Evolutionary conservation across 2,888 invertebrate genomes (phyloP).

Genomic region (Cyrtodaria siliqua): DNA sequence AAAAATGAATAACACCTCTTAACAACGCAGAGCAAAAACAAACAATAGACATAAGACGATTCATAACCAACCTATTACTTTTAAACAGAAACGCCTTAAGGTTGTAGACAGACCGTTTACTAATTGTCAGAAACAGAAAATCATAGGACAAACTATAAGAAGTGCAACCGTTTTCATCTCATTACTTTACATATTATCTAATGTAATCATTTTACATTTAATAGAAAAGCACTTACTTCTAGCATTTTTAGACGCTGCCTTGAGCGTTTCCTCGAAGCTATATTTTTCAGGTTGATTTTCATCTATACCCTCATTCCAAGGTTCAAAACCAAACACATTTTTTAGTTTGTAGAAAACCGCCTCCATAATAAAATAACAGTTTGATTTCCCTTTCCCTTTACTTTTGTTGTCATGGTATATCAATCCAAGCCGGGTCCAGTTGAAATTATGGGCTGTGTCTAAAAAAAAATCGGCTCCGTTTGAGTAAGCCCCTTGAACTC

Average conservation of each 20-base stretch:
- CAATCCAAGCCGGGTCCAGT: constrained; percentile 77
- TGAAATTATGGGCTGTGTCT: constrained; percentile 68
- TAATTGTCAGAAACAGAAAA: no score
- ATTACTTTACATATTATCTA: no score
- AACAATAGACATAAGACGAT: no score
- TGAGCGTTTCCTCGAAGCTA: constrained; percentile 9
- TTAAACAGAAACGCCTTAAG: no score
- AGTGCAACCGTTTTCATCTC: no score
- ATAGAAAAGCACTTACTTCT: constrained; percentile 41
- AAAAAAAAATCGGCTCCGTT: constrained; percentile 74
- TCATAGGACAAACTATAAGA: no score
- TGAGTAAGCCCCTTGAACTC: constrained; percentile 76
- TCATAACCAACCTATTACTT: no score
- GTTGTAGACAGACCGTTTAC: no score
- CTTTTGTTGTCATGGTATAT: constrained; percentile 71
- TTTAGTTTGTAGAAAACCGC: constrained; percentile 88
- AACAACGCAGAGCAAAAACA: no score
- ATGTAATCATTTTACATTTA: no score
- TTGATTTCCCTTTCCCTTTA: constrained; percentile 68
- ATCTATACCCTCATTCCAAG: constrained; percentile 17
- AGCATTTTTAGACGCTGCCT: constrained; percentile 35
- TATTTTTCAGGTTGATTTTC: constrained; percentile 16
- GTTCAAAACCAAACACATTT: neutral
- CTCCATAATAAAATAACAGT: constrained; percentile 91
- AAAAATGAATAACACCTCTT: no score